Evolutionary conservation across 2,888 invertebrate species (phyloP).

Genomic region (Mesochorus sp.): DNA sequence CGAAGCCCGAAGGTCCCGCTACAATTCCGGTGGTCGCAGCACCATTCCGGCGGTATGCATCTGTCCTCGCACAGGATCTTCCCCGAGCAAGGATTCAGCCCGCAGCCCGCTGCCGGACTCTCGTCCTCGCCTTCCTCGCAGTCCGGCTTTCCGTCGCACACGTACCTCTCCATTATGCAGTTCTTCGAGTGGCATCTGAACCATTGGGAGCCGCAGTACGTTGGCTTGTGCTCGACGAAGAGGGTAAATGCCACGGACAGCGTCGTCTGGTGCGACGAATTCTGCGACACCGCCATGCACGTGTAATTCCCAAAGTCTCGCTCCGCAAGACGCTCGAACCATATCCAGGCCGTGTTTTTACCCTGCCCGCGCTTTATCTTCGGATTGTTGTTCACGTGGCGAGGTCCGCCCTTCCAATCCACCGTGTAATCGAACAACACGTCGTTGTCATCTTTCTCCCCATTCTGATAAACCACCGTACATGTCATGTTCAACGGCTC

Average conservation of each 20-base stretch:
- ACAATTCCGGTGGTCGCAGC: slow-evolving; percentile 81
- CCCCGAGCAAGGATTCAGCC: slow-evolving; percentile 81
- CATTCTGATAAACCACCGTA: slow-evolving; percentile 65
- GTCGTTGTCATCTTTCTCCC: slow-evolving; percentile 60
- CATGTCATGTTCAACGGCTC: slow-evolving; percentile 75
- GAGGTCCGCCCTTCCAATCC: slow-evolving; percentile 66
- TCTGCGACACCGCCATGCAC: slow-evolving; percentile 66
- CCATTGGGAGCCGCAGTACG: slow-evolving; percentile 71
- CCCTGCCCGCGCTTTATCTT: slow-evolving; percentile 64
- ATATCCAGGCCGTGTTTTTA: slow-evolving; percentile 67
- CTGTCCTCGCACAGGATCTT: slow-evolving; percentile 82
- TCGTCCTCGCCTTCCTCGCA: slow-evolving; percentile 84
- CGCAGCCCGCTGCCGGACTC: slow-evolving; percentile 78
- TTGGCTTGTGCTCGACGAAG: slow-evolving; percentile 68
- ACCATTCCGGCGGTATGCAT: slow-evolving; percentile 83
- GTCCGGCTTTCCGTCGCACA: slow-evolving; percentile 83
- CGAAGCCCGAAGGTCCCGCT: slow-evolving; percentile 62
- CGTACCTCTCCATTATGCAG: slow-evolving; percentile 83
- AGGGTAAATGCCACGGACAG: slow-evolving; percentile 63
- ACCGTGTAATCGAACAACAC: slow-evolving; percentile 60
- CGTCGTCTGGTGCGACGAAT: slow-evolving; percentile 36
- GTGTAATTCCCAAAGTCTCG: slow-evolving; percentile 72
- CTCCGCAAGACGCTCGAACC: slow-evolving; percentile 70
- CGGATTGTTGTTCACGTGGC: slow-evolving; percentile 57
- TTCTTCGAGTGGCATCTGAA: slow-evolving; percentile 76